Percentiles rank a stretch among this genome's conserved stretches.
Conservation (phyloP, 2,888 invertebrate genomes). For the Callimorpha dominula region DNA sequence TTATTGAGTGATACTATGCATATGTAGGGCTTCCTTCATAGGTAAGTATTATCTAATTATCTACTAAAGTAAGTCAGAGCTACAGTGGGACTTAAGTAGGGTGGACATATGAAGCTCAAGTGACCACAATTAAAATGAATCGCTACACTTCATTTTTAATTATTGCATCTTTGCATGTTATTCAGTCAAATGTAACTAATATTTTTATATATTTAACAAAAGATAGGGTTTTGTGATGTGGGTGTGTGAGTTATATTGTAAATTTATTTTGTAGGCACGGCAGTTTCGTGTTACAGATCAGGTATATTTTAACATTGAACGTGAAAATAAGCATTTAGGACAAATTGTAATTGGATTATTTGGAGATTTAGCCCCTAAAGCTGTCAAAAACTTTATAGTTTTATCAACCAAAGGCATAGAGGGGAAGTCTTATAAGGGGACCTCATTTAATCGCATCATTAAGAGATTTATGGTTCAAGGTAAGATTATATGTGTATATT, state of each 20-base stretch:
- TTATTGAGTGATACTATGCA: conserved; percentile 9
- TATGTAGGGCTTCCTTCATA: conserved; percentile 43
- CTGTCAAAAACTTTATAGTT: conserved; percentile 95
- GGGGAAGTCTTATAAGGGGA: conserved; percentile 92
- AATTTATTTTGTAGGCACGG: conserved; percentile 79
- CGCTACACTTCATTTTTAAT: conserved; percentile 39
- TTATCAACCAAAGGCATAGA: conserved; percentile 92
- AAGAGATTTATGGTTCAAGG: conserved; percentile 97
- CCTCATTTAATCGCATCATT: conserved; percentile 94
- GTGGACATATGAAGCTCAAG: conserved; percentile 22
- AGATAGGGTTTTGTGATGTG: neutral
- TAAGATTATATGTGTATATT: conserved; percentile 58
- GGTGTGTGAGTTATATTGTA: neutral
- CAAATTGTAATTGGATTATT: conserved; percentile 95
- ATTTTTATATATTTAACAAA: neutral
- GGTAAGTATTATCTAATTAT: conserved; percentile 43
- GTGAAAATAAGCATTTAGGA: conserved; percentile 90
- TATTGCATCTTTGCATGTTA: conserved; percentile 43
- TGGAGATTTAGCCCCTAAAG: conserved; percentile 94
- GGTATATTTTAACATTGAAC: conserved; percentile 93
- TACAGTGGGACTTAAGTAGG: conserved; percentile 15
- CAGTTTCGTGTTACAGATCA: conserved; percentile 91
- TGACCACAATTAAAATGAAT: conserved; percentile 44
- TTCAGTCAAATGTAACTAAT: conserved; percentile 52
- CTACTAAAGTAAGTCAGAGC: conserved; percentile 35